Conservation (phyloP, 2,797 vertebrate species). For the Sebastes melanostomus region DNA sequence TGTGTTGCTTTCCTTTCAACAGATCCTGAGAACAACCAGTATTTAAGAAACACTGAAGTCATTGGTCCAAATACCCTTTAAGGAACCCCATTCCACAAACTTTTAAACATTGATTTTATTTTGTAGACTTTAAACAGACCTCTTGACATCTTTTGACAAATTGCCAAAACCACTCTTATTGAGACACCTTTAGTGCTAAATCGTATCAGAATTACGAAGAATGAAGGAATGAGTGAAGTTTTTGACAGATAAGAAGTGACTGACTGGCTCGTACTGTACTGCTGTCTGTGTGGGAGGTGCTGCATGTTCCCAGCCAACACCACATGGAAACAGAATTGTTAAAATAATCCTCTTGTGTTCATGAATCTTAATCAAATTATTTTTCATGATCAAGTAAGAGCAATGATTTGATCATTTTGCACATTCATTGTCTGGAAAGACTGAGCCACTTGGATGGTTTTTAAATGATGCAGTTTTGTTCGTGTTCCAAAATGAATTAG, state of each 20-base stretch:
- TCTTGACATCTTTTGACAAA: too few relatives aligned
- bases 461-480: slow-evolving; percentile 8
- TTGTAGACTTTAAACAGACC: background rate
- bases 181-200: too few relatives aligned
- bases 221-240: too few relatives aligned
- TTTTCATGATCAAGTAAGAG: slow-evolving; percentile 3
- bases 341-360: slow-evolving; percentile 3
- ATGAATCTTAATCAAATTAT: background rate
- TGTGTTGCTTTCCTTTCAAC: background rate
- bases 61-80: background rate
- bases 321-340: slow-evolving; percentile 12
- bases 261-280: background rate
- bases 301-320: slow-evolving; percentile 8
- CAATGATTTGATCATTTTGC: slow-evolving; percentile 12
- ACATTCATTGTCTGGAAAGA: background rate
- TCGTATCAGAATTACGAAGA: too few relatives aligned
- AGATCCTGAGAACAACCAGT: background rate
- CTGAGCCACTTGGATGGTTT: background rate
- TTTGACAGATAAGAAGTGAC: too few relatives aligned
- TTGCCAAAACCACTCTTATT: too few relatives aligned
- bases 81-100: background rate
- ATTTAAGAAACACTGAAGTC: background rate
- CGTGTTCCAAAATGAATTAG: slow-evolving; percentile 16
- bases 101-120: background rate
- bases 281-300: slow-evolving; percentile 23